Evolutionary conservation across 2,888 invertebrate genomes (phyloP), one percentile per base, ranked within the genome.

Genomic region (Apodemia hepburni): DNA sequence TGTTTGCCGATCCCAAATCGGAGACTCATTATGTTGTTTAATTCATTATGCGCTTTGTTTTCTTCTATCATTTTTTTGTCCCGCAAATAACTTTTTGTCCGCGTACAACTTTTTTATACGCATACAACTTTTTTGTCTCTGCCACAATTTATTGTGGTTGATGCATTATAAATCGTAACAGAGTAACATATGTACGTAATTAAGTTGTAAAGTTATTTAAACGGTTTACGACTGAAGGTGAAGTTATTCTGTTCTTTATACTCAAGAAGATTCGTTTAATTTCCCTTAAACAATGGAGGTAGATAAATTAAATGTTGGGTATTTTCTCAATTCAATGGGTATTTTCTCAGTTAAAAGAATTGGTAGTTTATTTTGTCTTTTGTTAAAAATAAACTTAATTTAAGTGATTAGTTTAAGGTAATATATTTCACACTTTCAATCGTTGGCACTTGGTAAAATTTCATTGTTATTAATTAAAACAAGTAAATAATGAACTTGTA

Each of bases 1-100:
- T 90, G 90, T 83, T 79, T 71, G 66, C 42, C 69, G 73, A 72
- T 71, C 78, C 77, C 73, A 74, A 78, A 77, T 77, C 76, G 77
- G 77, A 73, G 74, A 77, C 81, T 82, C 82, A 87, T 87, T 87
- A 86, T 83, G 82, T 85, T 84, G 79, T 85, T 87, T 85, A 85
- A 87, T 88, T 87, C 85, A 86, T 85, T 86, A 85, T 84, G 84
- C 84, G 84, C 86, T 89, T 88, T 90, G 88, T 91, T 89, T 87
- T 84, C 85, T 86, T 85, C 78, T 54, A 70, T 77, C 67, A 73
- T 73, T 75, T 80, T 85, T 86, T 85, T 82, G 76, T 69, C 75
- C 84, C 80, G 87, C 88, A 78, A 87, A 76, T 75, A 74, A 84
- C 80, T 85, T 85, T 85, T 82, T 54, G 54, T 54, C 54, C 15